These are phyloP conservation scores for Aselliscus stoliczkanus DNA, from an alignment of 2,797 vertebrate species.

Conservation along the genomic window DNA sequence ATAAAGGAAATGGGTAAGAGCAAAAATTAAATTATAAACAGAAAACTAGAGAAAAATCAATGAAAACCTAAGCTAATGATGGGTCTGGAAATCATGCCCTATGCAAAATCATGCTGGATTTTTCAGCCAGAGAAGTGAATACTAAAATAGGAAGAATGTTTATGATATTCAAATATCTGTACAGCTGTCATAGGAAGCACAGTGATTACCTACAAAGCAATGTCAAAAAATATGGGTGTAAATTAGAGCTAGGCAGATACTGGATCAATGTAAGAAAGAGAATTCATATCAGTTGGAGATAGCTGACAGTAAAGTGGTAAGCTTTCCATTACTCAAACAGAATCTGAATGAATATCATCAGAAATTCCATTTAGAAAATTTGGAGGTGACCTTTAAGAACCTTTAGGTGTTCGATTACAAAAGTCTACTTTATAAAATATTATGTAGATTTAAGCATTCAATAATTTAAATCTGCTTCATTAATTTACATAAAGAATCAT, in stretches of 20 bases:
- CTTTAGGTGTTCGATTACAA: not conserved
- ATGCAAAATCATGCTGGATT: not conserved
- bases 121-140: not conserved
- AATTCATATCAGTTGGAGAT: not conserved
- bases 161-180: not conserved
- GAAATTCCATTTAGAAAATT: not conserved
- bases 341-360: not conserved
- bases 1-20: not conserved
- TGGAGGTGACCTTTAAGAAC: not conserved
- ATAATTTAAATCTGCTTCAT: slow-evolving; percentile 17
- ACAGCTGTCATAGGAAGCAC: not conserved
- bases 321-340: not conserved
- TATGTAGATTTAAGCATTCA: not conserved
- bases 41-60: not conserved
- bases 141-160: not conserved
- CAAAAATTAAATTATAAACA: not conserved
- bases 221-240: not conserved
- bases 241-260: not conserved
- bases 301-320: not conserved
- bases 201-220: not conserved
- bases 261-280: not conserved
- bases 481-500: not conserved
- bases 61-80: not conserved
- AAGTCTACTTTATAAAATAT: not conserved
- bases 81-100: not conserved